Percentiles rank a stretch among this genome's conserved stretches.
phyloP scores from a whole-genome alignment of 2,797 vertebrate species.

The Scleropages formosus region DNA sequence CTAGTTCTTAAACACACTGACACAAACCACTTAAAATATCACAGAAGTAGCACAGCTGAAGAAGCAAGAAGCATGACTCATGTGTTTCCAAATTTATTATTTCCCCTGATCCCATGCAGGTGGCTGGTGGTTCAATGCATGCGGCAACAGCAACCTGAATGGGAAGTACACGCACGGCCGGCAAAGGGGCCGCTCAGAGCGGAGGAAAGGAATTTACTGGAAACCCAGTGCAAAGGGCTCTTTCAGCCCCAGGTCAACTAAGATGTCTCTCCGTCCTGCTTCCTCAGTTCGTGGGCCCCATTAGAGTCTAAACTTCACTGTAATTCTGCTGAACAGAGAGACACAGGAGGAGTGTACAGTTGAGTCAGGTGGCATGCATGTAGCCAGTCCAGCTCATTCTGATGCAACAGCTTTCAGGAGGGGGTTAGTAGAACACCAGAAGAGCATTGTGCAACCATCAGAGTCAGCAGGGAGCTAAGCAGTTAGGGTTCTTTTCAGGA shows the following conservation, averaged over 20 bases:
- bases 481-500: background rate
- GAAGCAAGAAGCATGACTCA: no score
- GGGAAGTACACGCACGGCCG: constrained; percentile 72
- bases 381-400: background rate
- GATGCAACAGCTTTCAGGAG: background rate
- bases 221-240: constrained; percentile 65
- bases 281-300: background rate
- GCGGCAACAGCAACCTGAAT: constrained; percentile 82
- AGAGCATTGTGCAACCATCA: background rate
- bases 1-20: no score
- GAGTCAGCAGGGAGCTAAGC: no score
- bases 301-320: background rate
- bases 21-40: background rate
- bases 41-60: background rate
- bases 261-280: constrained; percentile 58
- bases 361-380: background rate
- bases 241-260: constrained; percentile 74
- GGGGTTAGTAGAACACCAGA: background rate
- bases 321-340: background rate
- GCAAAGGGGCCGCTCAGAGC: constrained; percentile 66
- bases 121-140: constrained; percentile 84
- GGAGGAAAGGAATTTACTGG: constrained; percentile 74
- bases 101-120: constrained; percentile 58
- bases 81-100: no score
- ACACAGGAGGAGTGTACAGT: background rate